Conservation (phyloP, 1,140 invertebrate genomes). For the Fopius arisanus region DNA sequence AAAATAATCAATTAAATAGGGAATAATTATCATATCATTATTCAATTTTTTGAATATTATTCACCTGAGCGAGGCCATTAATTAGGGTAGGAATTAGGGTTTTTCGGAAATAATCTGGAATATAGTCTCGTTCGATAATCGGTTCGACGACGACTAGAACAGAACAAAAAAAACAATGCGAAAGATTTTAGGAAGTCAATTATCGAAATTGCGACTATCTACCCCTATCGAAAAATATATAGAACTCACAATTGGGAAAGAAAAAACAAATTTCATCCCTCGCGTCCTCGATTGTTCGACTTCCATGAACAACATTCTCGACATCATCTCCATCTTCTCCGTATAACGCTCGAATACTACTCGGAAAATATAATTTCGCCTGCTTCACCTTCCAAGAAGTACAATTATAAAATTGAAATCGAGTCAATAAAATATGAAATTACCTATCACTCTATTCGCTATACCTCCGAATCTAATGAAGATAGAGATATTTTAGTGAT, state of each 20-base stretch:
- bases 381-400: constrained; percentile 59
- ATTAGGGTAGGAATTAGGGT: constrained; percentile 72
- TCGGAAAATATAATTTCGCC: constrained; percentile 75
- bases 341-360: constrained; percentile 76
- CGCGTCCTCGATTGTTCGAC: constrained; percentile 74
- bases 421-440: too few relatives aligned
- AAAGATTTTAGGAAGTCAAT: too few relatives aligned
- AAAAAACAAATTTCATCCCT: constrained; percentile 88
- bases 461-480: too few relatives aligned
- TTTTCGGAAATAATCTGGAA: constrained; percentile 75
- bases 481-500: too few relatives aligned
- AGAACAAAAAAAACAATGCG: neutral
- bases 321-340: constrained; percentile 72
- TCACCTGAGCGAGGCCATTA: constrained; percentile 73
- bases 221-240: too few relatives aligned
- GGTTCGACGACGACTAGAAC: constrained; percentile 71
- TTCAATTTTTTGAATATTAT: neutral
- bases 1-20: neutral
- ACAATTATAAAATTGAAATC: neutral
- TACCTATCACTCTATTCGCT: too few relatives aligned
- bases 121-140: constrained; percentile 60
- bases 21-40: too few relatives aligned
- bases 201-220: too few relatives aligned
- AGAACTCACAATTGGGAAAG: constrained; percentile 77
- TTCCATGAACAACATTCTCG: constrained; percentile 84